Base-by-base conservation (phyloP, 2,888 invertebrate genomes). In the Euproctis similis region DNA sequence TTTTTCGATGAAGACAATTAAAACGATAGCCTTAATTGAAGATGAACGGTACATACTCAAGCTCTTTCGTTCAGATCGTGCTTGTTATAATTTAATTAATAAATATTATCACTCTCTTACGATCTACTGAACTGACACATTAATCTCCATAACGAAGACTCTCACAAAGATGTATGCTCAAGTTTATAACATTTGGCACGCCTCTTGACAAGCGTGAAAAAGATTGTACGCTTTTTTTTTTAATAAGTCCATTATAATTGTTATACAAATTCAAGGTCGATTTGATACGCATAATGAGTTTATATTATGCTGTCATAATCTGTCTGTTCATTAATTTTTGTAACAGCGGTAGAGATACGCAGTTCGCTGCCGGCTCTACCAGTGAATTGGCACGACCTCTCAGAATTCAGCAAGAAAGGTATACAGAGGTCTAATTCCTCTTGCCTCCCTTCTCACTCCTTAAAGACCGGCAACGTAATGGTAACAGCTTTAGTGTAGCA, bases 101-200 rank as follows among this genome's bases (percentile, higher is more conserved):
- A 46, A 41, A 40, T 44, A 28, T 36, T 38, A 38, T 43, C 39
- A 27, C 36, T 26, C 28, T 44, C 29, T n/a, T n/a, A 36, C 46
- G 18, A 40, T 44, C 47, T 29, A 38, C 27, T 27, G 39, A 39
- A 42, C 42, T 60, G 60, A 63, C 67, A 69, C 61, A 66, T 59
- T 64, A 58, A 68, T 70, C 69, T 64, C 53, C n/a, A 58, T 65
- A 64, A 64, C 54, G 59, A 36, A 40, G 41, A 42, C 48, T n/a
- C n/a, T n/a, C n/a, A 54, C 49, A 53, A 49, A 55, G 54, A 42
- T 49, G 33, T 40, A 45, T 39, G 58, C 56, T 63, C 53, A 56
- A 59, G 53, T 64, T 74, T 67, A 71, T 71, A 60, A 54, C 52
- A 69, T 73, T 65, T 52, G 55, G 56, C 57, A 63, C 62, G 61